Evolutionary conservation across 2,113 vertebrate genomes (phyloP), one percentile per base, ranked within the genome.

Genomic region (Tautogolabrus adspersus): DNA sequence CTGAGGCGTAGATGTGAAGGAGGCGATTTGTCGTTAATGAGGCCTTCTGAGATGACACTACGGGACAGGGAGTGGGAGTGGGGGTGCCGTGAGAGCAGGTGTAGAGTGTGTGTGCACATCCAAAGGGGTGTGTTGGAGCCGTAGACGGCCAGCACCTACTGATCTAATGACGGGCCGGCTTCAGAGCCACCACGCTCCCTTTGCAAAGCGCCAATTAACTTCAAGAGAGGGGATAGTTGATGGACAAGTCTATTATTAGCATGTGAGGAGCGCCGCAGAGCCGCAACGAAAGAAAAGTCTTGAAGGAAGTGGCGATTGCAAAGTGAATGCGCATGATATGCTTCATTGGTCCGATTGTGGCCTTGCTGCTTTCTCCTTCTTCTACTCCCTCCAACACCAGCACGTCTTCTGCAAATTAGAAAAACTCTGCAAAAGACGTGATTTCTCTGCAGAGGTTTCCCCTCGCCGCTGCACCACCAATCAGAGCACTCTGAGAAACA

Each of bases 201-300:
- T 90, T 84, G 81, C 87, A 75, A 87, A 72, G 76, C 79, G 76
- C 91, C 94, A 95, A 94, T 95, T 95, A 95, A 91, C 93, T 93
- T 93, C 64, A 22, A 83, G 92, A 91, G 93, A 67, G 92, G 93
- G 92, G 89, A 86, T 82, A 84, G 86, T 91, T 94, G 93, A 94
- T 93, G 91, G 93, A 94, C 94, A 92, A 89, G 94, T 93, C 93
- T 93, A 93, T 94, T 94, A 94, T 95, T 92, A 92, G 83, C 69
- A 68, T 90, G 77, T 72, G 78, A 90, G 93, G 87, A 91, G 87
- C 75, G 85, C 86, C 68, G 86, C 89, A 44, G 85, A 30, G 89
- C 84, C 80, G 89, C 84, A 92, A 91, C 94, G 91, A 91, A 91
- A 90, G 88, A 76, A 83, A 89, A 91, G 79, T 93, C 88, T 75